Evolutionary conservation across 92 coral and sea anemone genomes (phyloP).

Genomic region (Hydrozoanthus gracilis): DNA sequence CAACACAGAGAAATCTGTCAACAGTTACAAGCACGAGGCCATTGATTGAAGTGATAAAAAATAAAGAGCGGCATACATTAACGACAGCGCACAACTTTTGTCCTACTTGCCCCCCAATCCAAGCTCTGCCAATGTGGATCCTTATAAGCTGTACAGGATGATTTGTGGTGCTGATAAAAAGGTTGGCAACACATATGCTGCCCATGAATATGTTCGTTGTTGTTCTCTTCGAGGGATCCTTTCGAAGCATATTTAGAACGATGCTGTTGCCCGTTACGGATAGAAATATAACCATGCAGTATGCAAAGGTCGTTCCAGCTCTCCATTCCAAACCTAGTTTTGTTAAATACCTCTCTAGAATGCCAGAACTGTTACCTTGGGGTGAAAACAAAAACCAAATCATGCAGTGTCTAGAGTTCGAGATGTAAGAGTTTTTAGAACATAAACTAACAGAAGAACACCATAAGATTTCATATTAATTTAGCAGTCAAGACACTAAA

Average conservation of each 20-base stretch:
- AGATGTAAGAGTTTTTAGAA: no score
- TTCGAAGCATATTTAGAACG: constrained; percentile 9
- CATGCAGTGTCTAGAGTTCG: no score
- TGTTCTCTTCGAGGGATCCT: constrained; percentile 27
- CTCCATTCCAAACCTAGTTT: constrained; percentile 2
- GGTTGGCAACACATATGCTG: not conserved
- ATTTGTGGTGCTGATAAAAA: not conserved
- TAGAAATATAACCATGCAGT: not conserved
- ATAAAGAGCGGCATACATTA: not conserved
- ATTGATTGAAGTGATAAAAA: not conserved
- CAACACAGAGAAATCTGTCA: constrained; percentile 17
- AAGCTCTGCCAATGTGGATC: constrained; percentile 13
- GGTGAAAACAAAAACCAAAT: not conserved
- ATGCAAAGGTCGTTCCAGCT: not conserved
- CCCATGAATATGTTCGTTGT: constrained; percentile 8
- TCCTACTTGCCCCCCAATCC: constrained; percentile 10
- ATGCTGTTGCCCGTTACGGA: constrained; percentile 20
- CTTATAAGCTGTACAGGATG: constrained; percentile 5
- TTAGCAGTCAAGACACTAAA: no score
- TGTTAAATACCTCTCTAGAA: not conserved
- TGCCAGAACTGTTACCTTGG: constrained; percentile 8
- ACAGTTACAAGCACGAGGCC: not conserved
- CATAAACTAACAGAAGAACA: no score
- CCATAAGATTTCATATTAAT: no score
- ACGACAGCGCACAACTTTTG: no score